Evolutionary conservation across 2,888 invertebrate genomes (phyloP).

Genomic region (Cancer borealis): DNA sequence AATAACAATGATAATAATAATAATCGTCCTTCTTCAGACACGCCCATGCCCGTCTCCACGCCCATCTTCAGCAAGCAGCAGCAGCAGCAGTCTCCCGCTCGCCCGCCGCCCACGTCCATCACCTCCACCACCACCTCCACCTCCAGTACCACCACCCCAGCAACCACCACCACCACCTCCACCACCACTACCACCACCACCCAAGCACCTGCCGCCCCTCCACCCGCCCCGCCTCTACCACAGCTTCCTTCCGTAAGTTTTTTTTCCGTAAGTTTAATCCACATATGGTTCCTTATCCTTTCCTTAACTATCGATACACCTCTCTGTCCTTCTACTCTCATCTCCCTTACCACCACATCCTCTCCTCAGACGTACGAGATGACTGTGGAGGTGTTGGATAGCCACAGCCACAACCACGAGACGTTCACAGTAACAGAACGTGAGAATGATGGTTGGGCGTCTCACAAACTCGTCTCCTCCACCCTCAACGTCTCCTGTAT

Average conservation of each 20-base stretch:
- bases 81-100: not conserved
- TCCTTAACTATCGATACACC: not conserved
- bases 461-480: slow-evolving; percentile 61
- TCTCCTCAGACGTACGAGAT: slow-evolving; percentile 70
- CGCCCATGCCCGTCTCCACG: not conserved
- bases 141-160: not conserved
- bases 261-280: not conserved
- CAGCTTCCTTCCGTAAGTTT: slow-evolving; percentile 27
- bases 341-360: not conserved
- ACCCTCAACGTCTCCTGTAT: slow-evolving; percentile 73
- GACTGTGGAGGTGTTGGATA: slow-evolving; percentile 62
- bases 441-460: slow-evolving; percentile 72
- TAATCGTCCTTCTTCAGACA: not conserved
- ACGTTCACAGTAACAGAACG: slow-evolving; percentile 68
- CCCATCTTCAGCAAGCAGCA: not conserved
- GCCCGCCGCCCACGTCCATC: not conserved
- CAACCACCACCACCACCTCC: not conserved
- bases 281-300: too few species aligned
- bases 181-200: not conserved
- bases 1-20: not conserved
- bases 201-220: not conserved
- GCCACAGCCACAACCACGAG: slow-evolving; percentile 62
- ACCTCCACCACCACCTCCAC: slow-evolving; percentile 6
- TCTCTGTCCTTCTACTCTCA: not conserved
- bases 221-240: not conserved